Evolutionary conservation across 2,888 invertebrate genomes (phyloP), one percentile per base, ranked within the genome.

Genomic region (Amphimallon solstitiale): DNA sequence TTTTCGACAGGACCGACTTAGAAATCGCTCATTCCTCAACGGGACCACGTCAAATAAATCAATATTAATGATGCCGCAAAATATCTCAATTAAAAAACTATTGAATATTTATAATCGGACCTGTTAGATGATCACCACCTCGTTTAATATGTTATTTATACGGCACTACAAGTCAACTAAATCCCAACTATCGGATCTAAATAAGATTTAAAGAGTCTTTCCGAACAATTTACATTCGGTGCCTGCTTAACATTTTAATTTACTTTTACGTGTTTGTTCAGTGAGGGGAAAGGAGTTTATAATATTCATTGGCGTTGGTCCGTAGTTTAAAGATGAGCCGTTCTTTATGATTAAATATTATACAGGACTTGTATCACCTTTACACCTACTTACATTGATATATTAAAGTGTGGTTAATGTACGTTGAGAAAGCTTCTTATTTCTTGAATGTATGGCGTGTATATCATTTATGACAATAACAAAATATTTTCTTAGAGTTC

Each of bases 21-120:
- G 51, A 9, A 51, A 51, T 35, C 51, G 37, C 38, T 38, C 52
- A 37, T 19, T 34, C 2, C 6, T 10, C 63, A 60, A 65, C 60
- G 59, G 45, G 51, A 64, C 49, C 66, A 49, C 68, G 66, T 66
- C 68, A 66, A 65, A 70, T 71, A 72, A 73, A 73, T 73, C 72
- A 71, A 71, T 66, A 71, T 72, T 72, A 73, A 73, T 71, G 73
- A 73, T 66, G 67, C 69, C 70, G 72, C 71, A 70, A 69, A 71
- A 71, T 69, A 69, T 67, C 65, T 67, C 68, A 68, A 63, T 68
- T 71, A 70, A 68, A 66, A 66, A 67, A 65, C 68, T 68, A 60
- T 70, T 71, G 70, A 69, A 72, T 72, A 71, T 70, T 71, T 72
- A 70, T 71, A 69, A 69, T 69, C 70, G 66, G 67, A 66, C 70